Base-by-base conservation (phyloP, 2,113 vertebrate genomes). In the Parotia lawesii region DNA sequence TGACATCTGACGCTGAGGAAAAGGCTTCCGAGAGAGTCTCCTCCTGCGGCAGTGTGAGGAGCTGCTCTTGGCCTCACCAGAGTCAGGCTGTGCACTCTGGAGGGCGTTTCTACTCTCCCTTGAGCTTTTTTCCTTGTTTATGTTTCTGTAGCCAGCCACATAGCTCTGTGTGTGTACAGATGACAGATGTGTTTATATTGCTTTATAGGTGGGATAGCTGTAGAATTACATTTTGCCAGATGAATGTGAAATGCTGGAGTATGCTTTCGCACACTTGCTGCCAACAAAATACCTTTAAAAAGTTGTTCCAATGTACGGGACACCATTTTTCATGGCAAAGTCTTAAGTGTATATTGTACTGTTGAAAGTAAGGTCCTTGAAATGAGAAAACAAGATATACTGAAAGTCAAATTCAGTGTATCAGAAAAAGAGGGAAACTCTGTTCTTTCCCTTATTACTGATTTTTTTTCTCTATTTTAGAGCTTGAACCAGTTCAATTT, bases 141-240 rank as follows among this genome's bases (percentile, higher is more conserved):
- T 15, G 12, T 64, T 78, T 90, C 91, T 88, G 57, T 3, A 75
- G 87, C 51, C 88, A 88, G 90, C 89, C 83, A 64, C 51, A 78
- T 2, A 84, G 70, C 72, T 48, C 28, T 19, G 28, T 80, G 80
- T 77, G 85, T 20, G 57, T 87, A 25, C 40, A 81, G 61, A 74
- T 28, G 70, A 87, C 87, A 93, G 85, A 94, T 37, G 60, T 38
- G 71, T 93, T 93, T 95, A 78, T 31, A 33, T n/a, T 72, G 67
- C 80, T 58, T 81, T 76, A 35, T 31, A 80, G 57, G 88, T 79
- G 89, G 69, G 78, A 89, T 29, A 31, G 54, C 10, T 53, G 74
- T 25, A 54, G 38, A 40, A 78, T 37, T 82, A 60, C 15, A 0
- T 56, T 80, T 83, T 45, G 48, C 50, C 70, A 90, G 81, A 94